These are phyloP conservation scores for Tenrec ecaudatus DNA, from an alignment of 2,113 vertebrate species.

Conservation along the genomic window DNA sequence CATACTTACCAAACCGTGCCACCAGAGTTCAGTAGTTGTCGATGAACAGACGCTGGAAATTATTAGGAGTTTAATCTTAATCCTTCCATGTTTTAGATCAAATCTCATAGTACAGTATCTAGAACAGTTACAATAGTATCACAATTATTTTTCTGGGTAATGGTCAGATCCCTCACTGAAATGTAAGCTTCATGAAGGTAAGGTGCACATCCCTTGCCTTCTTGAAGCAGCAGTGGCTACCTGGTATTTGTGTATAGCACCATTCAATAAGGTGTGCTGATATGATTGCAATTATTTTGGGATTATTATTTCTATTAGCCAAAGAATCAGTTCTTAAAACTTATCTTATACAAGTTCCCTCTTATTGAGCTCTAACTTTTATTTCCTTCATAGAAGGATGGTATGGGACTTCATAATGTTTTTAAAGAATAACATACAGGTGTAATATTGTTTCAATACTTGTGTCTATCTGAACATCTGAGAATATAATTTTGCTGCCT, in stretches of 20 bases:
- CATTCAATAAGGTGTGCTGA: not conserved
- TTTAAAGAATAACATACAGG: not conserved
- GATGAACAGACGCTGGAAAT: not conserved
- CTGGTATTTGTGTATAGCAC: too few relatives aligned
- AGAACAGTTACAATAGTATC: not conserved
- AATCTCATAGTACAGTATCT: not conserved
- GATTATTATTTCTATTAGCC: not conserved
- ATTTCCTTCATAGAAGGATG: not conserved
- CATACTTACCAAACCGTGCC: too few relatives aligned
- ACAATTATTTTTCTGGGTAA: not conserved
- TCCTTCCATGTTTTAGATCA: not conserved
- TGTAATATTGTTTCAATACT: not conserved
- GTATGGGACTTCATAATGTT: slow-evolving; percentile 9
- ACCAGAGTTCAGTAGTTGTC: not conserved
- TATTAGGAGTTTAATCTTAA: not conserved
- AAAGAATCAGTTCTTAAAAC: not conserved
- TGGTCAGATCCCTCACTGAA: not conserved
- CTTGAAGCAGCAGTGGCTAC: not conserved
- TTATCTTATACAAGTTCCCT: not conserved
- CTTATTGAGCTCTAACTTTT: slow-evolving; percentile 3
- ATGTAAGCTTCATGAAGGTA: not conserved
- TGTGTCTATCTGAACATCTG: not conserved
- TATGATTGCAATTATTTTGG: not conserved
- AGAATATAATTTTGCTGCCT: not conserved
- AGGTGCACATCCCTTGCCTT: not conserved